Percentiles rank a stretch among this genome's conserved stretches.
Evolutionary conservation across 1,140 invertebrate genomes (phyloP).

Genomic region (Callitettix versicolor): DNA sequence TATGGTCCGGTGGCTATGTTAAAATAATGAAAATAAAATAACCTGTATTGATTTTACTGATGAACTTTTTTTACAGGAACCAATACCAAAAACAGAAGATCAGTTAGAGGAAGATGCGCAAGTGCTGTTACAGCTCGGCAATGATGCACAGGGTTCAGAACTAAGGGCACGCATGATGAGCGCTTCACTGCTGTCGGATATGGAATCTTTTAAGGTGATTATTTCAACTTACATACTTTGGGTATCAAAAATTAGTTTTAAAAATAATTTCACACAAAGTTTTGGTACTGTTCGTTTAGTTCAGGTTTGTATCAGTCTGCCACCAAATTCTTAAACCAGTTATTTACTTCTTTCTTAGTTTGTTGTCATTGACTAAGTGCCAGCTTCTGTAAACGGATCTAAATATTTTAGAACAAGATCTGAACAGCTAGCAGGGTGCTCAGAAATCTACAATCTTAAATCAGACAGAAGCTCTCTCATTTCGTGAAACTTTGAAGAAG

Average conservation of each 20-base stretch:
- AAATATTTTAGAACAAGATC: too few species aligned
- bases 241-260: too few species aligned
- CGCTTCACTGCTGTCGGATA: slow-evolving; percentile 88
- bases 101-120: slow-evolving; percentile 88
- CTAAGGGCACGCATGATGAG: slow-evolving; percentile 88
- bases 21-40: background rate
- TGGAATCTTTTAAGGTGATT: slow-evolving; percentile 92
- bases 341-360: background rate
- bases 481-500: too few species aligned
- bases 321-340: too few species aligned
- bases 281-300: background rate
- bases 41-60: background rate
- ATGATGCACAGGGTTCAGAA: slow-evolving; percentile 69
- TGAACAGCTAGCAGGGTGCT: too few species aligned
- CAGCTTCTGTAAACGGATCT: too few species aligned
- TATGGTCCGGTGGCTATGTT: too few species aligned
- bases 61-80: slow-evolving; percentile 52
- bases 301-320: too few species aligned
- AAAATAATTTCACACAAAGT: too few species aligned
- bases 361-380: background rate
- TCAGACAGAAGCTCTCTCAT: too few species aligned
- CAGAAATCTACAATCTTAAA: too few species aligned
- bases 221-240: too few species aligned
- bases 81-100: slow-evolving; percentile 94
- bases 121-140: slow-evolving; percentile 75